These are phyloP conservation scores for Sinonovacula constricta DNA, from an alignment of 1,140 invertebrate genomes.

Conservation along the genomic window DNA sequence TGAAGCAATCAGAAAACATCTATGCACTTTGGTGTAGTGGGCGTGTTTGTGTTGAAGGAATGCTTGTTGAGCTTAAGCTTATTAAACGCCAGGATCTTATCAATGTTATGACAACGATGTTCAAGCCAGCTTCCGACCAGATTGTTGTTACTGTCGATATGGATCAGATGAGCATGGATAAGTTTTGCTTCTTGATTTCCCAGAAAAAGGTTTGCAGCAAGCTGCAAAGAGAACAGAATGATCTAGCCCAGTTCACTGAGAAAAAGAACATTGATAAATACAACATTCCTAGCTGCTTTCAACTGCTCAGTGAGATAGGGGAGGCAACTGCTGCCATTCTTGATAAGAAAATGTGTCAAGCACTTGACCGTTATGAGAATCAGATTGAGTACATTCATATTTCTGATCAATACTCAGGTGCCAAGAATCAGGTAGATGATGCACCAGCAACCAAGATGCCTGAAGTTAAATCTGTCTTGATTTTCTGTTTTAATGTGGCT, in stretches of 20 bases:
- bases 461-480: constrained; percentile 88
- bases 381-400: constrained; percentile 98
- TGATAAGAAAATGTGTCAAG: constrained; percentile 87
- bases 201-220: constrained; percentile 91
- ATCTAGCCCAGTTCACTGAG: constrained; percentile 93
- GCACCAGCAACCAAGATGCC: constrained; percentile 80
- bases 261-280: constrained; percentile 91
- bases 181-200: constrained; percentile 95
- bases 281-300: constrained; percentile 87
- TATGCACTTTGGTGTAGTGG: constrained; percentile 98
- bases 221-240: constrained; percentile 94
- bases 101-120: constrained; percentile 90
- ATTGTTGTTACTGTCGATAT: constrained; percentile 89
- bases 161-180: constrained; percentile 91
- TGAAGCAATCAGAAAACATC: constrained; percentile 95
- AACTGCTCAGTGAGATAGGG: constrained; percentile 92
- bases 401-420: constrained; percentile 95
- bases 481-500: constrained; percentile 89
- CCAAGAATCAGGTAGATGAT: constrained; percentile 87
- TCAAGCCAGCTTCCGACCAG: constrained; percentile 91
- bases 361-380: constrained; percentile 91
- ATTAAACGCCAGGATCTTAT: constrained; percentile 98
- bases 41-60: constrained; percentile 94
- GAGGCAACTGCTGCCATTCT: constrained; percentile 90
- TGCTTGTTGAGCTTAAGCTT: constrained; percentile 96